Percentiles rank a stretch among this genome's conserved stretches.
phyloP scores from a whole-genome alignment of 2,797 vertebrate species.

The Anas georgica region DNA sequence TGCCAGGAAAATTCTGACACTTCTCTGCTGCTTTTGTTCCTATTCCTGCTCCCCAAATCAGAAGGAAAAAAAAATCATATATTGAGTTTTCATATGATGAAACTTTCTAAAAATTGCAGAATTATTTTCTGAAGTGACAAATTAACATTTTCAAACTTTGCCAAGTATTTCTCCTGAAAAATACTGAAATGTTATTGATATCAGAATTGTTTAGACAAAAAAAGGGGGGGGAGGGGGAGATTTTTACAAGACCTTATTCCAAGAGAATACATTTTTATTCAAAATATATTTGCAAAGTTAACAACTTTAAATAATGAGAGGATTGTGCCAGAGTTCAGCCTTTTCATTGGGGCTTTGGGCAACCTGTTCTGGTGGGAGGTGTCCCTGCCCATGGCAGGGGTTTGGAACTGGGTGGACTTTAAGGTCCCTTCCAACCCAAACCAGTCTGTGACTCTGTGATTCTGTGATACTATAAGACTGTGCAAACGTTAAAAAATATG shows the following conservation, averaged over 20 bases:
- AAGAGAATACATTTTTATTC: neutral
- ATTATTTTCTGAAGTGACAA: neutral
- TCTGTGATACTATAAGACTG: neutral
- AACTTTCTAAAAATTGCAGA: neutral
- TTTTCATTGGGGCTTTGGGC: neutral
- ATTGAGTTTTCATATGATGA: neutral
- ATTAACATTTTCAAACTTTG: neutral
- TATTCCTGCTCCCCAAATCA: neutral
- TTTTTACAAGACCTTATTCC: neutral
- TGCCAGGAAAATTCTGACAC: neutral
- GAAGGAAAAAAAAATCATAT: accelerated
- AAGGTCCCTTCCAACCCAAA: too few relatives aligned
- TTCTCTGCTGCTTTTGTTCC: neutral
- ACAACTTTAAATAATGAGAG: neutral
- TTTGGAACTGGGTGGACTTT: too few relatives aligned
- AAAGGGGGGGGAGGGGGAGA: too few relatives aligned
- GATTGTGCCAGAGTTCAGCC: neutral
- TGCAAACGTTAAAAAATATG: neutral
- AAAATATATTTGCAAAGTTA: neutral
- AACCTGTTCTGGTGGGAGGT: too few relatives aligned
- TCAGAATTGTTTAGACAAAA: too few relatives aligned
- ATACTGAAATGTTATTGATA: neutral
- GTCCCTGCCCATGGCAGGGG: too few relatives aligned
- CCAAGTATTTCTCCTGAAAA: neutral
- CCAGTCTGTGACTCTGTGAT: too few relatives aligned